Evolutionary conservation across 2,113 vertebrate genomes (phyloP), one percentile per base, ranked within the genome.

Genomic region (Genyomyrus donnyi): DNA sequence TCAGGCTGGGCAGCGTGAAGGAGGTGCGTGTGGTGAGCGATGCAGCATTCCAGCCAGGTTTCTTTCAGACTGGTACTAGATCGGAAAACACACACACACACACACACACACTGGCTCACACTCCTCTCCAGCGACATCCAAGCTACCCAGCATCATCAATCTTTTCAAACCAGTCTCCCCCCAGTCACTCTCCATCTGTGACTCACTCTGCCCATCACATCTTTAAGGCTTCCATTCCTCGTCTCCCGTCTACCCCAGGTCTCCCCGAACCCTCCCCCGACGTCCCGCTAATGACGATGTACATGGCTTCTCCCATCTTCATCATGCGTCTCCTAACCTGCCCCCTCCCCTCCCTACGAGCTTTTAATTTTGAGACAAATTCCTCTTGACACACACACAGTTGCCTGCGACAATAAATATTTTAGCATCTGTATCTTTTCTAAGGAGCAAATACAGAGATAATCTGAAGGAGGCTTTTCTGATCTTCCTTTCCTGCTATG

Each of bases 351-450:
- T 91, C 89, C 91, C 91, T 90, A 91, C 90, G 86, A 90, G 87
- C 90, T 92, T 95, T 93, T 95, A 96, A 95, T 94, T 93, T 92
- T 93, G 87, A 92, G 88, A 89, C 53, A 88, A 66, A 90, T 91
- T 91, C 85, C 85, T 90, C 91, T 87, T 90, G 90, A 94, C 94
- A 94, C 92, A 93, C 92, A 93, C 95, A 94, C 91, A 91, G 93
- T 95, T 95, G 94, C 93, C 93, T 94, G 93, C 90, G 93, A 95
- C 93, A 92, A 95, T 96, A 94, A 95, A 95, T 96, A 93, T 95
- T 96, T 95, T 93, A 96, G 93, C 93, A 94, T 93, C 91, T 91
- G 45, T 50, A 89, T 94, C 88, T 66, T 84, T n/a, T 15, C 6
- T 50, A 84, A 48, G 88, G 52, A 58, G 45, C 77, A 85, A 66